phyloP scores from a whole-genome alignment of 2,113 vertebrate genomes.

The Parotia lawesii region DNA sequence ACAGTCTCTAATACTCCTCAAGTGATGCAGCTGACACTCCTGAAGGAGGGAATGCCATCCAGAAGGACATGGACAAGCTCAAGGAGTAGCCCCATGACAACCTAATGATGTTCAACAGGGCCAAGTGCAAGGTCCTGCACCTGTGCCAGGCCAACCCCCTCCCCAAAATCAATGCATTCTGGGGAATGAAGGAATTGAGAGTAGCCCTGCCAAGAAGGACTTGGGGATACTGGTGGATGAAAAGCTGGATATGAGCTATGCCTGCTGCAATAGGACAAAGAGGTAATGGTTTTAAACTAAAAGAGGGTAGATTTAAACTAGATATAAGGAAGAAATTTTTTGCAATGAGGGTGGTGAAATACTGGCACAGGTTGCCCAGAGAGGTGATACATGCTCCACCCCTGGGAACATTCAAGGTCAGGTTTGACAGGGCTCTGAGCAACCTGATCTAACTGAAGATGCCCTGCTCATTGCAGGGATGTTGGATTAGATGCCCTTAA shows the following conservation, averaged over 20 bases:
- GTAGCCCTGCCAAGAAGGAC: not conserved
- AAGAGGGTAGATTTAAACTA: not conserved
- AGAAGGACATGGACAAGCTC: not conserved
- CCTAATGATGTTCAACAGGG: not conserved
- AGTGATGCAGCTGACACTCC: not conserved
- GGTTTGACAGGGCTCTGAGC: not conserved
- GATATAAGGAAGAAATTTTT: not conserved
- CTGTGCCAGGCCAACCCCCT: not conserved
- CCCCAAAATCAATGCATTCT: not conserved
- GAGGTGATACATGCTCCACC: not conserved
- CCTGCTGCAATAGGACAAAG: not conserved
- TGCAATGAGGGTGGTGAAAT: not conserved
- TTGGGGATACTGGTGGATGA: not conserved
- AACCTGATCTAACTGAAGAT: not conserved
- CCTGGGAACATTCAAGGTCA: not conserved
- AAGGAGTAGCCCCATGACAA: not conserved
- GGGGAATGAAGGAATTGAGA: not conserved
- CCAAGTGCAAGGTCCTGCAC: not conserved
- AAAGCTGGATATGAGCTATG: not conserved
- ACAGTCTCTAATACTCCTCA: not conserved
- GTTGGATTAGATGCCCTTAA: not conserved
- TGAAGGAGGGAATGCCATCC: not conserved
- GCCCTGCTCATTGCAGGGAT: not conserved
- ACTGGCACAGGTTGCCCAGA: not conserved
- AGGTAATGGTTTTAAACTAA: not conserved